Conservation (phyloP, 2,888 invertebrate species). For the Vanessa cardui region DNA sequence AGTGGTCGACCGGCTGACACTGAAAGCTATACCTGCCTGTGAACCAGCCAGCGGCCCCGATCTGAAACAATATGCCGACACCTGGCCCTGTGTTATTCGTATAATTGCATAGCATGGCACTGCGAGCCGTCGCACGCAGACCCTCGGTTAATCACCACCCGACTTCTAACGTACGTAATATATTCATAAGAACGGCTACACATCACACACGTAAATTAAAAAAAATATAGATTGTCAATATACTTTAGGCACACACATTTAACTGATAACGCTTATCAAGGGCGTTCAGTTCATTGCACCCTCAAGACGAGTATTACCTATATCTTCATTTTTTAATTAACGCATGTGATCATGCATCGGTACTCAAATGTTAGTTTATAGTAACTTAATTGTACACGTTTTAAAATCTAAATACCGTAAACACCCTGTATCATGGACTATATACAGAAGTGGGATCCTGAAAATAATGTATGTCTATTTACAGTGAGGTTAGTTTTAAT, state of each 20-base stretch:
- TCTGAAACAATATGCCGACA: slow-evolving; percentile 87
- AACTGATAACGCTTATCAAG: slow-evolving; percentile 19
- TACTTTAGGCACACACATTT: slow-evolving; percentile 6
- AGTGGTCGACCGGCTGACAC: slow-evolving; percentile 98
- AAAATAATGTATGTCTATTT: slow-evolving; percentile 66
- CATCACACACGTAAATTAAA: slow-evolving; percentile 19
- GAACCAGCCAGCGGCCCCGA: slow-evolving; percentile 96
- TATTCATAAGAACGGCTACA: slow-evolving; percentile 28
- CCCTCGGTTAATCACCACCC: slow-evolving; percentile 44
- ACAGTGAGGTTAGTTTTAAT: slow-evolving; percentile 73
- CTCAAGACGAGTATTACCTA: not conserved
- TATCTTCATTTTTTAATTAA: slow-evolving; percentile 1
- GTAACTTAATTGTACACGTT: slow-evolving; percentile 14
- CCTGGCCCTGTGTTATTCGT: slow-evolving; percentile 66
- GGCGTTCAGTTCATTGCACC: slow-evolving; percentile 9
- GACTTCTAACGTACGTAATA: slow-evolving; percentile 22
- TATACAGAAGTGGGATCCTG: slow-evolving; percentile 55
- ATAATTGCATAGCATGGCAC: slow-evolving; percentile 47
- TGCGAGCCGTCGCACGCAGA: slow-evolving; percentile 21
- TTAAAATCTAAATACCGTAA: slow-evolving; percentile 33
- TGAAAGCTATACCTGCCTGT: slow-evolving; percentile 96
- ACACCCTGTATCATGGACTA: slow-evolving; percentile 45
- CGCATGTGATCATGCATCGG: slow-evolving; percentile 15
- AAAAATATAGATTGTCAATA: slow-evolving; percentile 1
- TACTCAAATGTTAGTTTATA: slow-evolving; percentile 27